phyloP scores from a whole-genome alignment of 2,888 invertebrate genomes.

The Eustalomyia histrio region DNA sequence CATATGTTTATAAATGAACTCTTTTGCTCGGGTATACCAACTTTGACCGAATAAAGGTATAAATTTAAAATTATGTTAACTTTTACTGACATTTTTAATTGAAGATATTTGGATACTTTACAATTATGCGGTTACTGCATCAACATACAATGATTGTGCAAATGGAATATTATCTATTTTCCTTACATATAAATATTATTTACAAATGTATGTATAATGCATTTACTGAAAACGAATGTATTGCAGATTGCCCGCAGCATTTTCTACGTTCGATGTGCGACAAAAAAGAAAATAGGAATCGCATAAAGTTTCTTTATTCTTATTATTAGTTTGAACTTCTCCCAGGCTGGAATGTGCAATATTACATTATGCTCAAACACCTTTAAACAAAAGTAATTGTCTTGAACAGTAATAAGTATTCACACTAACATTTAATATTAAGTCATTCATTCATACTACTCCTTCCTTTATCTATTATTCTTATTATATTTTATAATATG shows the following conservation, averaged over 20 bases:
- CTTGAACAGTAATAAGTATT: neutral
- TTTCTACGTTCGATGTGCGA: constrained; percentile 16
- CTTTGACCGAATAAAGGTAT: too few species aligned
- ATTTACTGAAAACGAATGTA: neutral
- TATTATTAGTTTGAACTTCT: constrained; percentile 59
- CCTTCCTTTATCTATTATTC: too few species aligned
- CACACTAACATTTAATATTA: too few species aligned
- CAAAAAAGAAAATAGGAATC: constrained; percentile 24
- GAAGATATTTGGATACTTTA: too few species aligned
- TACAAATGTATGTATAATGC: neutral
- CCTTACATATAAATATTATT: neutral
- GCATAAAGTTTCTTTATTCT: constrained; percentile 44
- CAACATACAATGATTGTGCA: too few species aligned
- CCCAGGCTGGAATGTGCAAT: constrained; percentile 19
- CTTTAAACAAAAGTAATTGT: constrained; percentile 12
- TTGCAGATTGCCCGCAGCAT: constrained; percentile 37
- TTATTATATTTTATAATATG: too few species aligned
- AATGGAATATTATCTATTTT: neutral
- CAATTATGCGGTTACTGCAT: too few species aligned
- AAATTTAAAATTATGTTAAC: too few species aligned
- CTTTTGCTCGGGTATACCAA: too few species aligned
- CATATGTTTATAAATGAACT: too few species aligned
- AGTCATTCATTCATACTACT: too few species aligned
- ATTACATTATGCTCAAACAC: constrained; percentile 31
- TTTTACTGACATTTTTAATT: too few species aligned